Percentiles rank a stretch among this genome's conserved stretches.
Conservation (phyloP, 2,888 invertebrate species). For the Hirudinaria manillensis region DNA sequence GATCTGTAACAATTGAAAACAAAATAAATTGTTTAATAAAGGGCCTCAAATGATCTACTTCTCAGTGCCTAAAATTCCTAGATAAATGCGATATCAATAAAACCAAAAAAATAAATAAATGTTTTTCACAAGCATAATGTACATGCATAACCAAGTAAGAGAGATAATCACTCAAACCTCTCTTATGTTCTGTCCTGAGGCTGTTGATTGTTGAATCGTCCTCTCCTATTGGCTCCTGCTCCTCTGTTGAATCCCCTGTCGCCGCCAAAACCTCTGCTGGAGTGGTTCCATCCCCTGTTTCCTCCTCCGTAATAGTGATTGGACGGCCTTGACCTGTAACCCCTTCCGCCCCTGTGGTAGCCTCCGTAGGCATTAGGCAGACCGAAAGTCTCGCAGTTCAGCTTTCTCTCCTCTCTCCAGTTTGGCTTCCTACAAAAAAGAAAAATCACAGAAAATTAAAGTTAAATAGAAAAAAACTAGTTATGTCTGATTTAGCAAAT, state of each 20-base stretch:
- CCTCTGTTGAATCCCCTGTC: slow-evolving; percentile 15
- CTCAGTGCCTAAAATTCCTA: no score
- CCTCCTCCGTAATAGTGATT: neutral
- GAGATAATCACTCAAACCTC: neutral
- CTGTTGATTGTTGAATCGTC: neutral
- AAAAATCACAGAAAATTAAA: no score
- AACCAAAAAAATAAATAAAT: no score
- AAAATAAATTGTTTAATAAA: no score
- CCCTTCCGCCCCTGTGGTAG: slow-evolving; percentile 9
- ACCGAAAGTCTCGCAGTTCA: slow-evolving; percentile 97
- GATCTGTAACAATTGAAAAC: no score
- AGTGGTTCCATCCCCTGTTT: neutral
- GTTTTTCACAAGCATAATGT: no score
- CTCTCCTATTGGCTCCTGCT: neutral
- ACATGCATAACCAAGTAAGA: neutral
- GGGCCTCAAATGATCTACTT: no score
- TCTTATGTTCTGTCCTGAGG: neutral
- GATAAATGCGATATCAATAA: no score
- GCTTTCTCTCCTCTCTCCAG: slow-evolving; percentile 90
- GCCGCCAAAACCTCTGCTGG: neutral
- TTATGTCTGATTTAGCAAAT: neutral
- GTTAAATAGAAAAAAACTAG: no score
- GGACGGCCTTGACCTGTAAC: slow-evolving; percentile 5
- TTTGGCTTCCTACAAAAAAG: slow-evolving; percentile 64
- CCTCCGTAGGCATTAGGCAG: slow-evolving; percentile 54